Evolutionary conservation across 92 coral and sea anemone genomes (phyloP).

Genomic region (Heliopora coerulea): DNA sequence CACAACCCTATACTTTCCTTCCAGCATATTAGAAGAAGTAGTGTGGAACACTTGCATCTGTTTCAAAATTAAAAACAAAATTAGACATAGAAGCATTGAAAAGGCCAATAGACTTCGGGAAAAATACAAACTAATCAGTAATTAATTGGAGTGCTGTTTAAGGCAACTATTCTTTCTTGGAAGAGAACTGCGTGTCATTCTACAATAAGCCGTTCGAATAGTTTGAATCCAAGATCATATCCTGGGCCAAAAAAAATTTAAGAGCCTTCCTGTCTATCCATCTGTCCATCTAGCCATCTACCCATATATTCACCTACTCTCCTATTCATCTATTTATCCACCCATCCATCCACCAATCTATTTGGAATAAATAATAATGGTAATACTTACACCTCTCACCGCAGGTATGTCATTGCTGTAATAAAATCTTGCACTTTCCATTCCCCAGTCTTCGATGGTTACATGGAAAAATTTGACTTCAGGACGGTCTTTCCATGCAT

Average conservation of each 20-base stretch:
- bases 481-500: slow-evolving; percentile 2
- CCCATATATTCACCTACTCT: background rate
- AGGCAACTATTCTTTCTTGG: too few species aligned
- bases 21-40: slow-evolving; percentile 3
- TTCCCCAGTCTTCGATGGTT: background rate
- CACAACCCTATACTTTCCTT: slow-evolving; percentile 25
- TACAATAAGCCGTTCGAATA: too few species aligned
- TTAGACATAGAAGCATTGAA: too few species aligned
- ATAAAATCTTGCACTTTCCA: background rate
- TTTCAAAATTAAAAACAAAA: background rate
- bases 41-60: slow-evolving; percentile 2
- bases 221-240: too few species aligned
- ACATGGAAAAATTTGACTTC: slow-evolving; percentile 26
- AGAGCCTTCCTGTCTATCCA: too few species aligned
- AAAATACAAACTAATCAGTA: too few species aligned
- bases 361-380: too few species aligned
- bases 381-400: slow-evolving; percentile 17
- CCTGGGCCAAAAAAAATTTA: too few species aligned
- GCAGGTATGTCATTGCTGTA: background rate
- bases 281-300: too few species aligned
- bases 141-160: too few species aligned
- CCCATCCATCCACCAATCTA: background rate
- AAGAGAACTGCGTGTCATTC: too few species aligned
- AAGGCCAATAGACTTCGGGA: too few species aligned
- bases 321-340: background rate